Evolutionary conservation across 2,113 vertebrate species (phyloP).

Genomic region (Gymnocephalus cernua): DNA sequence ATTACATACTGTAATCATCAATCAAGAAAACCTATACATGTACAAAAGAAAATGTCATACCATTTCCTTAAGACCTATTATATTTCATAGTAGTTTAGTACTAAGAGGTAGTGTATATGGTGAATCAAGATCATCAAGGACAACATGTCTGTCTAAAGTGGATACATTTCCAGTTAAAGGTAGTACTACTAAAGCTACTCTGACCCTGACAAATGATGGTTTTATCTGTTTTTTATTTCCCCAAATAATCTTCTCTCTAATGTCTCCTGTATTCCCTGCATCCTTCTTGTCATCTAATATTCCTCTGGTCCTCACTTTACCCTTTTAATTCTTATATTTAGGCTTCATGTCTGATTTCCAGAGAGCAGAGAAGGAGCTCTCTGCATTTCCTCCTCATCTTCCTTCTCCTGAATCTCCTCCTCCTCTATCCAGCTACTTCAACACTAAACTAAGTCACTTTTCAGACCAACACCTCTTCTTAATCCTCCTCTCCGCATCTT

Average conservation of each 20-base stretch:
- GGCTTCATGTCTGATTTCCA: not conserved
- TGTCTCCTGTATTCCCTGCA: not conserved
- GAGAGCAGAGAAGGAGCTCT: not conserved
- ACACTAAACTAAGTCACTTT: not conserved
- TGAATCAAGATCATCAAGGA: not conserved
- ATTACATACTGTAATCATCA: no score
- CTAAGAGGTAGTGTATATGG: not conserved
- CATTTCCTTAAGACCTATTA: no score
- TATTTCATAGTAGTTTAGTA: no score
- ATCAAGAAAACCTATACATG: not conserved
- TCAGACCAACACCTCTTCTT: not conserved
- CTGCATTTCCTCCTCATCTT: not conserved
- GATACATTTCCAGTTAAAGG: not conserved
- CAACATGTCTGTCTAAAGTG: not conserved
- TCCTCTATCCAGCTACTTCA: not conserved
- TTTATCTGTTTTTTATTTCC: not conserved
- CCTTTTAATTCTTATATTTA: not conserved
- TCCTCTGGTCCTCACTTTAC: not conserved
- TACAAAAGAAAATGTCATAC: not conserved
- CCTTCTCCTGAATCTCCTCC: not conserved
- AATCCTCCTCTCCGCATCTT: not conserved
- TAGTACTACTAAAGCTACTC: not conserved
- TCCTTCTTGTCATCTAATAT: not conserved
- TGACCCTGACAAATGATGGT: not conserved
- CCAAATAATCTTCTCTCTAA: not conserved